Conservation (phyloP, 2,113 vertebrate species). For the Scalopus aquaticus region DNA sequence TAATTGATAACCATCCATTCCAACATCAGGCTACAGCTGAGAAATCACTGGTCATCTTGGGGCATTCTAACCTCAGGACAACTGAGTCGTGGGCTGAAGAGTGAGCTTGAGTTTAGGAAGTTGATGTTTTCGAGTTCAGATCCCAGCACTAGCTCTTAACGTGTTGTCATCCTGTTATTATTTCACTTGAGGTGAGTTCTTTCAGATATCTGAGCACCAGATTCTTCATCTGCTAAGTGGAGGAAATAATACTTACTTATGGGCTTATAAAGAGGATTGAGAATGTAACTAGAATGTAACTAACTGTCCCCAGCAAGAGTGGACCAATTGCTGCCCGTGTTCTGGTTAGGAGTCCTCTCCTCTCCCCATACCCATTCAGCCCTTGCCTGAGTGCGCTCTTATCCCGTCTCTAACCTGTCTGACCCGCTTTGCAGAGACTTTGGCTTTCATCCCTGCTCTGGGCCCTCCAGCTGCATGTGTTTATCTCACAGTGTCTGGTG, state of each 20-base stretch:
- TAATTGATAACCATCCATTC: neutral
- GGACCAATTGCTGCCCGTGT: neutral
- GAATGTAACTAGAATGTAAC: neutral
- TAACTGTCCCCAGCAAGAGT: neutral
- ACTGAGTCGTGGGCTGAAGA: fast-evolving
- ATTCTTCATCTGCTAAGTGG: neutral
- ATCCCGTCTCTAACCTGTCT: neutral
- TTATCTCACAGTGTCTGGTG: neutral
- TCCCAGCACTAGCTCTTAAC: neutral
- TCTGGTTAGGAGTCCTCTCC: neutral
- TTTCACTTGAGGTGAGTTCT: neutral
- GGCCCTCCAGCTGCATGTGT: neutral
- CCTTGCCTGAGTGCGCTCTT: neutral
- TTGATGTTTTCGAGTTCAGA: neutral
- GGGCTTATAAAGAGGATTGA: neutral
- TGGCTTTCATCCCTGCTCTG: neutral
- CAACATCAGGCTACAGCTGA: neutral
- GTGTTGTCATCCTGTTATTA: too few species aligned
- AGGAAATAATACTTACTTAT: neutral
- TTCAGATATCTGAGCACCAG: neutral
- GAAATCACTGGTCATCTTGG: neutral
- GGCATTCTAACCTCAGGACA: neutral
- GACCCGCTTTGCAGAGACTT: neutral
- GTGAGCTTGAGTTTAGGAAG: neutral
- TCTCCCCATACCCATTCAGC: neutral